Evolutionary conservation across 1,140 invertebrate species (phyloP).

Genomic region (Wiebesia pumilae): DNA sequence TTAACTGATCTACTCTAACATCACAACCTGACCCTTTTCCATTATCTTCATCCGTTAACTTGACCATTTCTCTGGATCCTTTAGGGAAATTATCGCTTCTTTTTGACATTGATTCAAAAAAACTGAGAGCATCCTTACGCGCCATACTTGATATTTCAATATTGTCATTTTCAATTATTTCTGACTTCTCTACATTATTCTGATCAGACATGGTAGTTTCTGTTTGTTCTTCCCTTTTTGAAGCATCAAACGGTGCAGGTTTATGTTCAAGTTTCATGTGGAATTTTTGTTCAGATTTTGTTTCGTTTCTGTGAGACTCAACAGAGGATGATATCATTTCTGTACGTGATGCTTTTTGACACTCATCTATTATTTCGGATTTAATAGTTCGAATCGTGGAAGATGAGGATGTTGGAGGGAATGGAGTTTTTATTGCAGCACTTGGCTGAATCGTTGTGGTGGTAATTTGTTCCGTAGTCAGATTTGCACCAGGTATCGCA

Average conservation of each 20-base stretch:
- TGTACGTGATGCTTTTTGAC: conserved; percentile 64
- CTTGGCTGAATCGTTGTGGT: conserved; percentile 69
- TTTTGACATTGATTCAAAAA: conserved; percentile 77
- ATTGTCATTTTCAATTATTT: conserved; percentile 68
- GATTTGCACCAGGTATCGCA: conserved; percentile 66
- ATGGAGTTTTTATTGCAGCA: conserved; percentile 64
- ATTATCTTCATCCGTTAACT: conserved; percentile 61
- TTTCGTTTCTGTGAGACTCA: conserved; percentile 70
- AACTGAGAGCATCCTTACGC: conserved; percentile 76
- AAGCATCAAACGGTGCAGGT: conserved; percentile 64
- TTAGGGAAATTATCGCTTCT: conserved; percentile 65
- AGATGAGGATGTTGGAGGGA: conserved; percentile 60
- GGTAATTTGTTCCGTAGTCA: conserved; percentile 67
- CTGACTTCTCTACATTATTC: conserved; percentile 55
- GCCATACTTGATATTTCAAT: conserved; percentile 73
- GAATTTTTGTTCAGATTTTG: conserved; percentile 73
- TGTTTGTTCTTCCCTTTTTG: conserved; percentile 57
- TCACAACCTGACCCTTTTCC: conserved; percentile 65
- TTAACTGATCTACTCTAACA: conserved; percentile 70
- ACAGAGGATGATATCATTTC: conserved; percentile 71
- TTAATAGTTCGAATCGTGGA: conserved; percentile 65
- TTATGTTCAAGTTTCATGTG: conserved; percentile 74
- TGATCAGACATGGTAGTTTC: conserved; percentile 49
- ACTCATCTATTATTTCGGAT: conserved; percentile 57
- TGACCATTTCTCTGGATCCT: conserved; percentile 71